Base-by-base conservation (phyloP, 37 sponge, comb jelly and placozoan species). In the Beroe forskalii region DNA sequence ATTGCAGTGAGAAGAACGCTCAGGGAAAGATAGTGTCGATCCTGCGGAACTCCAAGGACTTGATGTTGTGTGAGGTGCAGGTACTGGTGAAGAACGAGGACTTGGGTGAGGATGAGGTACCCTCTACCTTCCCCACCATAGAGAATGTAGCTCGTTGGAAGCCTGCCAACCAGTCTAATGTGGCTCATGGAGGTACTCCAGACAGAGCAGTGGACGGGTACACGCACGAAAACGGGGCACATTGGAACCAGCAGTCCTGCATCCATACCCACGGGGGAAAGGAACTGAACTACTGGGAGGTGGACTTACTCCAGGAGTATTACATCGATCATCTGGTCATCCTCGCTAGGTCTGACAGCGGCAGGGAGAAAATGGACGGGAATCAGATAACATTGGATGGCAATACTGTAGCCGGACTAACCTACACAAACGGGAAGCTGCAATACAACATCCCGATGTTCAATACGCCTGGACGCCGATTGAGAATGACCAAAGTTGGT, bases 181-280 rank as follows among this genome's bases (percentile, higher is more conserved):
- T 38, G 2, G 86, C 55, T 25, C 55, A 44, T 17, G 55, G 55
- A 12, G 86, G 86, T 17, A 41, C 17, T 1, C 35, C 86, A 4
- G 48, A 80, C 9, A 41, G 86, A 23, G 86, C 86, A 14, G 86
- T 80, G 0, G 86, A 80, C 30, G 86, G 86, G 12, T 80, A 69
- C 72, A 69, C 38, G 35, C 17, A 28, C 72, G 39, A 36, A 33
- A 32, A 9, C 33, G 72, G 33, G 27, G 72, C 38, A 33, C 2
- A 2, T 6, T 69, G 72, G 72, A 32, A 35, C 72, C 1, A 48
- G 42, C 86, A 80, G 48, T 41, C 86, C 30, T 80, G 55, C 40
- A 80, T 32, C 32, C 72, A 69, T 37, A 69, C 72, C 35, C 2
- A 69, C 38, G 32, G 72, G 14, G 32, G 72, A 36, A 19, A 6